phyloP scores from a whole-genome alignment of 2,113 vertebrate genomes.

The Saiga tatarica region DNA sequence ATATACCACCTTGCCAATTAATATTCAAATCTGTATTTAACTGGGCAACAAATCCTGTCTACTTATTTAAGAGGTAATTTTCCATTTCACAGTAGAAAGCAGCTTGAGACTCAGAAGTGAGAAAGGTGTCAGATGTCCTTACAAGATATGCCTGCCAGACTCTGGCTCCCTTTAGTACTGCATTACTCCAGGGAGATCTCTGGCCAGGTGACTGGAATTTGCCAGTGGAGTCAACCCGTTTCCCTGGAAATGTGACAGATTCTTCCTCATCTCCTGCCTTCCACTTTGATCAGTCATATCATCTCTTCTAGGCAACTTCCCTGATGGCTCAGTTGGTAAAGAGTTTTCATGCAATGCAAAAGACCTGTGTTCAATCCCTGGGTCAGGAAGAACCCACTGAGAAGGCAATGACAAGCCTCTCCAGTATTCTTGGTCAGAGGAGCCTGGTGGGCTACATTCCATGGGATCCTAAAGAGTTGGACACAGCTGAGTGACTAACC shows the following conservation, averaged over 20 bases:
- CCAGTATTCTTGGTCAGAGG: not conserved
- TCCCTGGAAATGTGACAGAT: not conserved
- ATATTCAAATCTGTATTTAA: not conserved
- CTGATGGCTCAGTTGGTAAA: not conserved
- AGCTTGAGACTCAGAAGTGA: not conserved
- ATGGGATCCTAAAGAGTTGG: not conserved
- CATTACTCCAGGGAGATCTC: not conserved
- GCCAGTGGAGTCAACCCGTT: not conserved
- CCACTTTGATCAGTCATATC: not conserved
- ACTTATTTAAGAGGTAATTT: not conserved
- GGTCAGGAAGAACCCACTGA: not conserved
- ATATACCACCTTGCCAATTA: not conserved
- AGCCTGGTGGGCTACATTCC: not conserved
- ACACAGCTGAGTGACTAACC: not conserved
- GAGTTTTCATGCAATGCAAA: not conserved
- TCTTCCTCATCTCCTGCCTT: not conserved
- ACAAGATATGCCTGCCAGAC: not conserved
- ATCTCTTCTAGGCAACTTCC: not conserved
- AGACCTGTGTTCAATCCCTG: not conserved
- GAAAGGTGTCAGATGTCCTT: not conserved
- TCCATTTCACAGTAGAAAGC: not conserved
- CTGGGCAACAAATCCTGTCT: not conserved
- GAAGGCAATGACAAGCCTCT: not conserved
- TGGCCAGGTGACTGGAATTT: not conserved
- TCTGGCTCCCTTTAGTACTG: not conserved